Evolutionary conservation across 2,888 invertebrate genomes (phyloP).

Genomic region (Mesochorus sp.): DNA sequence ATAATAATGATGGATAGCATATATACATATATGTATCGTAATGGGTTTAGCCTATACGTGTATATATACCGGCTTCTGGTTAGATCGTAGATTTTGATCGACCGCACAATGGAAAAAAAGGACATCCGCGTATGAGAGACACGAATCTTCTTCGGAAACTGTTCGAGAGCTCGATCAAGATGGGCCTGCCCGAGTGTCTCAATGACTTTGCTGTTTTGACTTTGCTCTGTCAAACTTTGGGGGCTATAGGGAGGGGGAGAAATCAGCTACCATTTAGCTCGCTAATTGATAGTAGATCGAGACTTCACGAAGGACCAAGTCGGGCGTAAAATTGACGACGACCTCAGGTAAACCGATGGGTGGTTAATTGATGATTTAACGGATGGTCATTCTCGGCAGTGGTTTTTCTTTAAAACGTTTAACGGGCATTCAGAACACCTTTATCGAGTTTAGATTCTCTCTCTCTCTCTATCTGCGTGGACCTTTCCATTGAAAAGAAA

Average conservation of each 20-base stretch:
- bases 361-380: constrained; percentile 73
- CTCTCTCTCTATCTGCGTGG: constrained; percentile 7
- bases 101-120: background rate
- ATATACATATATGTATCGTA: constrained; percentile 45
- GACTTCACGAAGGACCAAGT: constrained; percentile 62
- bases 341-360: constrained; percentile 66
- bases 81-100: background rate
- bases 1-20: constrained; percentile 52
- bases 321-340: constrained; percentile 73
- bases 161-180: background rate
- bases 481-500: constrained; percentile 57
- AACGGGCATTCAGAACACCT: constrained; percentile 14
- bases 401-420: constrained; percentile 64
- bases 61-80: constrained; percentile 31
- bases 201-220: constrained; percentile 40
- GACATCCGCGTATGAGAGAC: too few species aligned
- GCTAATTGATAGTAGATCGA: constrained; percentile 63
- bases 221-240: background rate
- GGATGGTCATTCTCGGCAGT: constrained; percentile 64
- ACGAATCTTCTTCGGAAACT: constrained; percentile 20
- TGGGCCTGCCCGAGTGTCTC: constrained; percentile 8
- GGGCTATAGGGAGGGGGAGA: too few species aligned
- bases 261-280: constrained; percentile 21
- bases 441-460: background rate
- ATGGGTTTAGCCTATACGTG: constrained; percentile 8